Evolutionary conservation across 1,140 invertebrate genomes (phyloP).

Genomic region (Ruditapes philippinarum): DNA sequence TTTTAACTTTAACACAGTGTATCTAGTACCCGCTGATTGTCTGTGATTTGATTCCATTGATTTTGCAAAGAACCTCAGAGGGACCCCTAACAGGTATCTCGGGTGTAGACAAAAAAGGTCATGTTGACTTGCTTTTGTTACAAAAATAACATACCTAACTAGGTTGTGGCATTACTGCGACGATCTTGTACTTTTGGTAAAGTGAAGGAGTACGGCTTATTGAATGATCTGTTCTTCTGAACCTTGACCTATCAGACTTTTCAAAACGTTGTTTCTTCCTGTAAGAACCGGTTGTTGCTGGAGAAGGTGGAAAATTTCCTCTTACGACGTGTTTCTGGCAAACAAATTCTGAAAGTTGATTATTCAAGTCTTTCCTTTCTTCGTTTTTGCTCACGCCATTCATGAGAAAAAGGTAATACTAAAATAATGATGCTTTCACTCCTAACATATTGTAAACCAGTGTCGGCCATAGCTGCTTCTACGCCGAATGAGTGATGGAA

Average conservation of each 20-base stretch:
- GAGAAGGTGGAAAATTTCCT: not conserved
- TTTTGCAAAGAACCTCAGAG: slow-evolving; percentile 19
- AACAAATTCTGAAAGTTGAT: slow-evolving; percentile 13
- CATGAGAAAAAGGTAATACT: slow-evolving; percentile 22
- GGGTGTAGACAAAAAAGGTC: not conserved
- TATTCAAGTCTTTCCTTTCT: slow-evolving; percentile 23
- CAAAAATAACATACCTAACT: slow-evolving; percentile 37
- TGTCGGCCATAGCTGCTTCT: slow-evolving; percentile 36
- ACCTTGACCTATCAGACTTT: slow-evolving; percentile 7
- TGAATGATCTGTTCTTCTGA: not conserved
- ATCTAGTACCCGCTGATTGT: slow-evolving; percentile 28
- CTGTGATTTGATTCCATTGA: slow-evolving; percentile 28
- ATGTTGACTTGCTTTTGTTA: not conserved
- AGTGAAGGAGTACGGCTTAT: not conserved
- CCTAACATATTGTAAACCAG: slow-evolving; percentile 1
- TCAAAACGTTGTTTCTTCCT: too few species aligned
- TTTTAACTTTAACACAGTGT: slow-evolving; percentile 32
- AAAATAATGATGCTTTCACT: slow-evolving; percentile 11
- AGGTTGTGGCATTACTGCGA: too few species aligned
- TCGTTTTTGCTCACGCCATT: slow-evolving; percentile 8
- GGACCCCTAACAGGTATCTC: slow-evolving; percentile 8
- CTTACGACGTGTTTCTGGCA: not conserved
- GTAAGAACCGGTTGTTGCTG: not conserved
- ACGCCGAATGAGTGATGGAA: slow-evolving; percentile 26
- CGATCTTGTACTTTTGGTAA: not conserved